Evolutionary conservation across 1,140 invertebrate genomes (phyloP), one percentile per base, ranked within the genome.

Genomic region (Nasonia giraulti): DNA sequence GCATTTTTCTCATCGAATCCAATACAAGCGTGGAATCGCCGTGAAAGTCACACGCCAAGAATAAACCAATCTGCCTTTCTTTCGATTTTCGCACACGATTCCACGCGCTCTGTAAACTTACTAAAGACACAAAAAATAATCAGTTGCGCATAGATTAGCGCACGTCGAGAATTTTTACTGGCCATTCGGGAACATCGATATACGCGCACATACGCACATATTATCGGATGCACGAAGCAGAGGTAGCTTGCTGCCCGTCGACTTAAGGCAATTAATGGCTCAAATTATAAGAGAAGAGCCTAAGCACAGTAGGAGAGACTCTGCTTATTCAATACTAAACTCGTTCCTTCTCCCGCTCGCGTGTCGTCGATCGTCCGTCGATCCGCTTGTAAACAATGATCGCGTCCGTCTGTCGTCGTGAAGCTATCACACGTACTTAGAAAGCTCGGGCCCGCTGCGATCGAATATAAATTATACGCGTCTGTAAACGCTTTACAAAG

Each of bases 171-270:
- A n/a, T 85, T 87, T 89, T 88, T 87, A 88, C 88, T 71, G 85
- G 85, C 74, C 69, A 84, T 85, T 88, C 88, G 88, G 87, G 88
- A 89, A 88, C 88, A 88, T 88, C 74, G 88, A 87, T 85, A 88
- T 86, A 80, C 14, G 14, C 17, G n/a, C 6, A 75, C 2, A 75
- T 33, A 40, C 27, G 37, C 76, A 78, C 10, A 37, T n/a, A 55
- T 75, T 62, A 81, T 75, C 47, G 47, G 10, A 33, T 12, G 69
- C n/a, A 69, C n/a, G 68, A 69, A 55, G 23, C 68, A 31, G n/a
- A 23, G 44, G 40, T 17, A 44, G 62, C 31, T 23, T 14, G 20
- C 40, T n/a, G n/a, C 8, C 47, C 47, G 50, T 77, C 50, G 55
- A 23, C 37, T 77, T 68, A 68, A 62, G 62, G 17, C 66, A 78